Conservation (phyloP, 2,797 vertebrate genomes). For the Phataginus tetradactyla region DNA sequence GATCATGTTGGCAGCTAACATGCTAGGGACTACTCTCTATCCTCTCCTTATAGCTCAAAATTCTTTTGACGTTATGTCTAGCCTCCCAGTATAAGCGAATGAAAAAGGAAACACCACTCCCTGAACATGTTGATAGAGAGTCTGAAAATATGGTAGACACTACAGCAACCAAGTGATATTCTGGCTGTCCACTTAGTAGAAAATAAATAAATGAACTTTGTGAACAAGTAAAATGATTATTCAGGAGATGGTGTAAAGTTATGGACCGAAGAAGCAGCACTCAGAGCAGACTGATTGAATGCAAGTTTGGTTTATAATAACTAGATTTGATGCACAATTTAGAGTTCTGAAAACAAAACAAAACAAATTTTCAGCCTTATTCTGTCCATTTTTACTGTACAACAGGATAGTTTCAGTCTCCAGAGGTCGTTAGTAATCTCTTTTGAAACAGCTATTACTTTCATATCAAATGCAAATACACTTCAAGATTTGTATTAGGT, state of each 20-base stretch:
- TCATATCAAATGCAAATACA: background rate
- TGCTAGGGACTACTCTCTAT: background rate
- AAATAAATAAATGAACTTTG: background rate
- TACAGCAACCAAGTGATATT: fast-evolving
- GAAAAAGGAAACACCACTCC: background rate
- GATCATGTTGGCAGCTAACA: background rate
- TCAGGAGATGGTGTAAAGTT: background rate
- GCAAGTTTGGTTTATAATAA: background rate
- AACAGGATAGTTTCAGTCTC: background rate
- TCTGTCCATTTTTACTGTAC: background rate
- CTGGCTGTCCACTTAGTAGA: background rate
- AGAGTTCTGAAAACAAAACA: background rate
- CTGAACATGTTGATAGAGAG: background rate
- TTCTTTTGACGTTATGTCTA: background rate
- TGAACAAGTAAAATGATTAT: background rate
- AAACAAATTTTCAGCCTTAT: background rate
- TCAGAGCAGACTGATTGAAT: background rate
- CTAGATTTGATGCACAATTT: background rate
- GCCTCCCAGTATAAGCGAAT: background rate
- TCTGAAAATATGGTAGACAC: background rate
- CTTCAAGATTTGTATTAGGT: background rate
- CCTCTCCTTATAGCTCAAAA: background rate
- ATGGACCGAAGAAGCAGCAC: background rate
- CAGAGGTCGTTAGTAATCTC: background rate
- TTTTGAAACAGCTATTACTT: background rate